Conservation (phyloP, 1,140 invertebrate genomes). For the Aphelenchoides fujianensis region DNA sequence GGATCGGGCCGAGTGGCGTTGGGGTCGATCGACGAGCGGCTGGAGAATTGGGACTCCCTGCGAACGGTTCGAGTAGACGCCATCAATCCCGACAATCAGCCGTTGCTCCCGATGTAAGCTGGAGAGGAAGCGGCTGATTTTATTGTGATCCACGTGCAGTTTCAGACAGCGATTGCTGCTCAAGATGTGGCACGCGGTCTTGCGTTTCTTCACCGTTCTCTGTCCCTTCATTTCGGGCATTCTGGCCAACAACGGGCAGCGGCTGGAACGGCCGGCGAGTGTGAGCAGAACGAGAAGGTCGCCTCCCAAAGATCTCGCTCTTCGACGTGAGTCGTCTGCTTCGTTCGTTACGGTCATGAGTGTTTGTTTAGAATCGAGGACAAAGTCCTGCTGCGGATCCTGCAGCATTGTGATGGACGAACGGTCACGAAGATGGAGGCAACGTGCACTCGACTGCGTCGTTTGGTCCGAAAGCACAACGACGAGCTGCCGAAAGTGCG, state of each 20-base stretch:
- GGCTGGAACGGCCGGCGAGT: conserved; percentile 9
- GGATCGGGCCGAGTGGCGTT: conserved; percentile 30
- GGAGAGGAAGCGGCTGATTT: conserved; percentile 1
- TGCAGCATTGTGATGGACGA: conserved; percentile 23
- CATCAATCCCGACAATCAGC: no score
- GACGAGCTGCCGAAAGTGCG: conserved; percentile 29
- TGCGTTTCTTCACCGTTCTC: conserved; percentile 9
- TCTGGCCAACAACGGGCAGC: conserved; percentile 11
- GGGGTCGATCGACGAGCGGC: conserved; percentile 3
- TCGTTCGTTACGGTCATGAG: conserved; percentile 23
- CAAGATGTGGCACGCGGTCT: conserved; percentile 21
- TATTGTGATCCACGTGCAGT: background rate
- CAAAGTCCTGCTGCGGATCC: conserved; percentile 18
- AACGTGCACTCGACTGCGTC: conserved; percentile 21
- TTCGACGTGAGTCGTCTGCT: conserved; percentile 3
- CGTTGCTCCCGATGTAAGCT: no score
- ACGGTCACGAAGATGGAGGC: conserved; percentile 25
- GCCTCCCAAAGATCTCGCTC: background rate
- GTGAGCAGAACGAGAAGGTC: conserved; percentile 16
- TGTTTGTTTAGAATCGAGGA: no score
- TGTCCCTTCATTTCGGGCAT: conserved; percentile 7
- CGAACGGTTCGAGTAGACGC: conserved; percentile 13
- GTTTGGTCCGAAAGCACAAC: conserved; percentile 13
- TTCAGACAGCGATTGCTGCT: background rate
- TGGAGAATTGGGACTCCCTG: background rate